Evolutionary conservation across 1,140 invertebrate species (phyloP), one percentile per base, ranked within the genome.

Genomic region (Cydia amplana): DNA sequence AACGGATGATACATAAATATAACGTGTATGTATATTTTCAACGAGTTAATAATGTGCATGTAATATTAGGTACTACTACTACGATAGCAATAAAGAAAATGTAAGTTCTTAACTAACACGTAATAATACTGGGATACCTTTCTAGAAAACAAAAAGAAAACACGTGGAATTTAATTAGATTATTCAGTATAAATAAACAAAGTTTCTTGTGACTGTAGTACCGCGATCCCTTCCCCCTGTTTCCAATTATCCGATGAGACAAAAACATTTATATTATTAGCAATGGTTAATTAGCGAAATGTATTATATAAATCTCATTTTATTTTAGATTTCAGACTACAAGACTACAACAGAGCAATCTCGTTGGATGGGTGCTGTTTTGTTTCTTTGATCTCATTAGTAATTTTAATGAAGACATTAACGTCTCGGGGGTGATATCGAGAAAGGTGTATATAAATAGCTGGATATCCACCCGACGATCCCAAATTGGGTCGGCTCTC

Each of bases 281-380:
- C 64, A 20, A n/a, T 32, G 28, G 32, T 77, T 90, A 87, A 90
- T 87, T 87, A 86, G 77, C 43, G 51, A 79, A 83, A 85, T 88
- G 80, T 87, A 89, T 55, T 60, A 23, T 60, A 23, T 60, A 60
- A n/a, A 23, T 60, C n/a, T 9, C 23, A 23, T 60, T 60, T 60
- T 60, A 23, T 60, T 86, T 87, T 79, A 92, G 91, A 92, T 91
- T 92, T 92, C 86, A 91, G 91, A 77, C 82, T 92, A 88, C 89
- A 92, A 88, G 90, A 91, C 84, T 92, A 85, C 87, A 92, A 88
- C 85, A 79, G 78, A 60, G 89, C 83, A 16, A 78, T 78, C 49
- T 81, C 85, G 25, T 83, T 74, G 82, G 74, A 85, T 81, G 78
- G 75, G 49, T 83, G 85, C 78, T 80, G 81, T 85, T 86, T 73